A percentile compares a stretch with the other conserved stretches of the same genome.
phyloP scores from a whole-genome alignment of 37 sponge, comb jelly and placozoan genomes.

The Tethya wilhelma region DNA sequence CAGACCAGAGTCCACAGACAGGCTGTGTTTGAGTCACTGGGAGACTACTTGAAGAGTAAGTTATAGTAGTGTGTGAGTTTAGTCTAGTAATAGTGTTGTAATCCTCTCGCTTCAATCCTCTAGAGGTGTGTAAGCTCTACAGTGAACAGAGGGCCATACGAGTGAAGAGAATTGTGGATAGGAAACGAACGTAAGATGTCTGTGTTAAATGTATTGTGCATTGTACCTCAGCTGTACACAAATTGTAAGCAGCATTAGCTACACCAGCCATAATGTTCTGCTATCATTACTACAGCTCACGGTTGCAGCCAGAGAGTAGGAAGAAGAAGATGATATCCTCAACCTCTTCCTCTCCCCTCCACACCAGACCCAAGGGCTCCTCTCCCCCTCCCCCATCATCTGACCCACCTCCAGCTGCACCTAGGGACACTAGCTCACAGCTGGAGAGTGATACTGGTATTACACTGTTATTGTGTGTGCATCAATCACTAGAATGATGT shows the following conservation, averaged over 20 bases:
- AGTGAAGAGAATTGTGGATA: slow-evolving; percentile 84
- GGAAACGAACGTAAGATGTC: slow-evolving; percentile 60
- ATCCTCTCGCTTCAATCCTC: neutral
- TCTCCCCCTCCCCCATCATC: neutral
- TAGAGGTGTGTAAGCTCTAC: slow-evolving; percentile 74
- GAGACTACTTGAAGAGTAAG: slow-evolving; percentile 51
- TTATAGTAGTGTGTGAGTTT: neutral
- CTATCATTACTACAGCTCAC: slow-evolving; percentile 33
- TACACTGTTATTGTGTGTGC: too few relatives aligned
- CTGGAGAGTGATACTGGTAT: neutral
- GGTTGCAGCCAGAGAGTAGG: slow-evolving; percentile 28
- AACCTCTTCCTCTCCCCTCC: neutral
- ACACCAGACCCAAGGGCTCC: neutral
- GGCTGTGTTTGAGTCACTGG: slow-evolving; percentile 40
- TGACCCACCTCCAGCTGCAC: neutral
- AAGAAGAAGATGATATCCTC: slow-evolving; percentile 3
- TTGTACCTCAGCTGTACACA: too few relatives aligned
- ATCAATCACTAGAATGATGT: too few relatives aligned
- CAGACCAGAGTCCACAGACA: slow-evolving; percentile 31
- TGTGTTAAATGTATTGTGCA: neutral
- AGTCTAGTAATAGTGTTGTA: slow-evolving; percentile 2
- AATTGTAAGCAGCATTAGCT: too few relatives aligned
- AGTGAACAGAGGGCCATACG: slow-evolving; percentile 83
- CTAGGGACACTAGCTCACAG: neutral
- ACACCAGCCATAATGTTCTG: too few relatives aligned